These are phyloP conservation scores for Phasianus colchicus DNA, from an alignment of 2,113 vertebrate genomes.

Conservation along the genomic window DNA sequence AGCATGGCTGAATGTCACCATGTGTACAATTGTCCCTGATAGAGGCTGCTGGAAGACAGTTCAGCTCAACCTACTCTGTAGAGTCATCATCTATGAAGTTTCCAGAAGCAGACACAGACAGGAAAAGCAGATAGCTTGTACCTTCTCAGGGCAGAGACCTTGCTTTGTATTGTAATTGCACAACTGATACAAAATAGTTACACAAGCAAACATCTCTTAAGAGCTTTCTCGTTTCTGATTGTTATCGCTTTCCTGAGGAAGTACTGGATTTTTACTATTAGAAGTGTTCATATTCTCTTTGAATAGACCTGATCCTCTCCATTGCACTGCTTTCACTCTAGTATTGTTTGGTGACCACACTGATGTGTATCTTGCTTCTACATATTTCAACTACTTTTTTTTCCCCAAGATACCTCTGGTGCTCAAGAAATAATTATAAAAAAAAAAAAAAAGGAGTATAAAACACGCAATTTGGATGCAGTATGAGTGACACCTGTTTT, in stretches of 20 bases:
- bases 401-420: background rate
- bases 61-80: background rate
- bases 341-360: background rate
- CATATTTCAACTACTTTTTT: conserved; percentile 25
- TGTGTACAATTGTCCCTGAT: background rate
- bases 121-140: background rate
- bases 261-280: background rate
- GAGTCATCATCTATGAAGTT: background rate
- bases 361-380: background rate
- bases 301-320: background rate
- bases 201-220: background rate
- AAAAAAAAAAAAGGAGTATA: background rate
- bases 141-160: background rate
- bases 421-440: background rate
- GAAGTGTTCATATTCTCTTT: background rate
- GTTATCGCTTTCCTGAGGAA: background rate
- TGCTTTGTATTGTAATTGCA: background rate
- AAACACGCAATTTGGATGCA: conserved; percentile 34
- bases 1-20: background rate
- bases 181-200: background rate
- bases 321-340: background rate
- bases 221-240: background rate
- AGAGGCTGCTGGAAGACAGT: background rate
- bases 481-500: background rate
- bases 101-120: background rate